These are phyloP conservation scores for Paracentrotus lividus DNA, from an alignment of 53 echinoderm and acorn worm species.

Conservation along the genomic window DNA sequence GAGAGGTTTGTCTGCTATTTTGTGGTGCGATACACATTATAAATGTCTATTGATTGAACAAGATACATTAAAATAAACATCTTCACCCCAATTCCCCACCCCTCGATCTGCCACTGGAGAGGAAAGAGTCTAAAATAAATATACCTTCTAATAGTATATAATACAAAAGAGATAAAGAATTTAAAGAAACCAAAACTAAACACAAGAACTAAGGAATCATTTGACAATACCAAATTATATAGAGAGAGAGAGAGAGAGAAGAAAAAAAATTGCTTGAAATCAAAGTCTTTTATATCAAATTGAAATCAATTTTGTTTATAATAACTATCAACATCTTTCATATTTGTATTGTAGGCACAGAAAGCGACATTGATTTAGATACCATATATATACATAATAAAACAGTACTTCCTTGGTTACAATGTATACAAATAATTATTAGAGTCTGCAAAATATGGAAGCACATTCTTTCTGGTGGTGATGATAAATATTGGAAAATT, in stretches of 20 bases:
- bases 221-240: not conserved
- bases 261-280: not conserved
- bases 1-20: too few relatives aligned
- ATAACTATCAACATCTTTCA: not conserved
- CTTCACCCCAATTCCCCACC: too few relatives aligned
- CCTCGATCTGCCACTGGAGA: too few relatives aligned
- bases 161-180: not conserved
- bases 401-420: constrained; percentile 43
- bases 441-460: constrained; percentile 45
- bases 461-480: constrained; percentile 40
- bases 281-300: not conserved
- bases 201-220: not conserved
- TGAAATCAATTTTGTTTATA: not conserved
- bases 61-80: too few relatives aligned
- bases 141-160: not conserved
- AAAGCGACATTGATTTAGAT: not conserved
- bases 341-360: not conserved
- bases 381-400: constrained; percentile 62
- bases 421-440: constrained; percentile 35
- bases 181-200: not conserved
- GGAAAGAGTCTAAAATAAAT: too few relatives aligned
- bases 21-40: too few relatives aligned
- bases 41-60: too few relatives aligned
- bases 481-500: constrained; percentile 4
- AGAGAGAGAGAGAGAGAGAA: not conserved